Conservation (phyloP, 2,888 invertebrate genomes). For the Scaptomyza tumidula region DNA sequence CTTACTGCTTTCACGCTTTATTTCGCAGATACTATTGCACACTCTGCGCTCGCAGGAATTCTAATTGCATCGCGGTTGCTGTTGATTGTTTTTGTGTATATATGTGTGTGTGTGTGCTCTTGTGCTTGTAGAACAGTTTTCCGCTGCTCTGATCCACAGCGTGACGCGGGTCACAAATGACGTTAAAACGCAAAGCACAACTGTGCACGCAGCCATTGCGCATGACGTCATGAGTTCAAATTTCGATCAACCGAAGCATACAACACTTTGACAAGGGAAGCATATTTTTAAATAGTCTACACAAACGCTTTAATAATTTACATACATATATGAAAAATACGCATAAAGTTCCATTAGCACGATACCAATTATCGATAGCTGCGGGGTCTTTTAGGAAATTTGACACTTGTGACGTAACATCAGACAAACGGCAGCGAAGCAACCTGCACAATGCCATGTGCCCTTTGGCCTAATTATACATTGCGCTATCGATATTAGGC, state of each 20-base stretch:
- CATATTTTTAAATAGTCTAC: neutral
- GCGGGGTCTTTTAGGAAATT: neutral
- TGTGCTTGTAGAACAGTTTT: conserved; percentile 19
- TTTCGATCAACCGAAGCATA: neutral
- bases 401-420: conserved; percentile 1
- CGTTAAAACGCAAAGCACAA: conserved; percentile 9
- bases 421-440: too few relatives aligned
- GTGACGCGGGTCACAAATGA: conserved; percentile 17
- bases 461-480: conserved; percentile 1
- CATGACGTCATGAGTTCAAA: conserved; percentile 40
- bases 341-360: too few relatives aligned
- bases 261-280: neutral
- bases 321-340: too few relatives aligned
- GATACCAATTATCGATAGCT: neutral
- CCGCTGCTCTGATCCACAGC: conserved; percentile 36
- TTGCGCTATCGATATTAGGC: conserved; percentile 13
- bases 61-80: conserved; percentile 26
- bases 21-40: conserved; percentile 6
- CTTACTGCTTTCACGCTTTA: conserved; percentile 11
- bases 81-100: conserved; percentile 1
- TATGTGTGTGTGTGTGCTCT: conserved; percentile 1
- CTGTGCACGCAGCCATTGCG: conserved; percentile 16
- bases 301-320: neutral
- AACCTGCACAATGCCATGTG: neutral
- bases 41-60: conserved; percentile 12